A percentile compares a stretch with the other conserved stretches of the same genome.
Evolutionary conservation across 2,888 invertebrate genomes (phyloP).

Genomic region (Epinotia ramella): DNA sequence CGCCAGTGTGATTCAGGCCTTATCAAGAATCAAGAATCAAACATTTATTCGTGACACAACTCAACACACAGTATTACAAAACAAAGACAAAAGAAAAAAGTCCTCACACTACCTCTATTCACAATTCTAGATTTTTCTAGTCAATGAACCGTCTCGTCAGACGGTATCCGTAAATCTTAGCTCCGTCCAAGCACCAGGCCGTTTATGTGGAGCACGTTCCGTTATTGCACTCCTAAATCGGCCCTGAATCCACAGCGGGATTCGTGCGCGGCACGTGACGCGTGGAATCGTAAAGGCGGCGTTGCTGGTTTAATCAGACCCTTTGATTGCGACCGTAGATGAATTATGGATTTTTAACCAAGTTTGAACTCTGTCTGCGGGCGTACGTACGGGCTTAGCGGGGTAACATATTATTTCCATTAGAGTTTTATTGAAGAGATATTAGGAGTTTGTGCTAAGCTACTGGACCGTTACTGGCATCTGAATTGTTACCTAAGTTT

Average conservation of each 20-base stretch:
- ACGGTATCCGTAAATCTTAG: conserved; percentile 23
- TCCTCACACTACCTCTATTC: too few species aligned
- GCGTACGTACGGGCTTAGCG: too few species aligned
- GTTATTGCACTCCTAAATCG: conserved; percentile 55
- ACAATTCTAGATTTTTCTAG: not conserved
- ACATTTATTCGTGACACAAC: too few species aligned
- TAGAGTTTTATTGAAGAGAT: not conserved
- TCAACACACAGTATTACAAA: too few species aligned
- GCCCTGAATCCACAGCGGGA: conserved; percentile 48
- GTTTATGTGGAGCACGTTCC: conserved; percentile 49
- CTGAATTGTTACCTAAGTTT: too few species aligned
- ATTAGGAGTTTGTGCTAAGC: too few species aligned
- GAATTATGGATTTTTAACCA: conserved; percentile 37
- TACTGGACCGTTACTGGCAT: too few species aligned
- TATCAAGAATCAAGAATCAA: too few species aligned
- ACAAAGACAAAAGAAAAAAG: too few species aligned
- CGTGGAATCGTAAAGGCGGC: conserved; percentile 49
- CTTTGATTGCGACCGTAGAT: conserved; percentile 36
- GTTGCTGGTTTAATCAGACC: conserved; percentile 37
- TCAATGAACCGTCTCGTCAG: conserved; percentile 25
- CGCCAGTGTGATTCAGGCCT: too few species aligned
- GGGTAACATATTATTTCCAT: not conserved
- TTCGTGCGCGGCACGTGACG: conserved; percentile 54
- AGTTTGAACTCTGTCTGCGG: not conserved
- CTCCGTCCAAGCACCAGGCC: conserved; percentile 33